phyloP scores from a whole-genome alignment of 2,797 vertebrate species.

The Phalanger gymnotis region DNA sequence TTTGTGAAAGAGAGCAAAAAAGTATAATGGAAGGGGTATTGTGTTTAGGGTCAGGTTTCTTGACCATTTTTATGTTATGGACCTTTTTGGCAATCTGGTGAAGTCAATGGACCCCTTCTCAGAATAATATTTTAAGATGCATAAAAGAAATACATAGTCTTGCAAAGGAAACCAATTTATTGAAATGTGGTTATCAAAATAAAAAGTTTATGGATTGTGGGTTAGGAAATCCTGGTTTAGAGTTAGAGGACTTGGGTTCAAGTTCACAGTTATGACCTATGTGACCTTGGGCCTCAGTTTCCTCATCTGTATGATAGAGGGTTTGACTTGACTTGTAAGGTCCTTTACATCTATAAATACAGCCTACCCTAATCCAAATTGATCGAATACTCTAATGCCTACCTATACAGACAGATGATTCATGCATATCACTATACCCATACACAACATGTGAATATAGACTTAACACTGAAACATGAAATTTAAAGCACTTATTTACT shows the following conservation, averaged over 20 bases:
- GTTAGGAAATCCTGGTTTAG: not conserved
- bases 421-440: not conserved
- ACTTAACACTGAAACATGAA: not conserved
- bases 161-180: not conserved
- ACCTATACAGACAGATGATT: not conserved
- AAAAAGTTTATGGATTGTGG: not conserved
- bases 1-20: not conserved
- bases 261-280: too few relatives aligned
- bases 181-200: not conserved
- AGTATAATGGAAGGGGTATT: not conserved
- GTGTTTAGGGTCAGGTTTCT: not conserved
- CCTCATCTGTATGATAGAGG: not conserved
- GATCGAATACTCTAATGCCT: not conserved
- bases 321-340: not conserved
- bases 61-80: not conserved
- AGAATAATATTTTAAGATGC: not conserved
- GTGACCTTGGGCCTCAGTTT: not conserved
- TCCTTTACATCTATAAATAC: not conserved
- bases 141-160: not conserved
- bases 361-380: not conserved
- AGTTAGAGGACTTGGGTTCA: not conserved
- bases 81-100: not conserved
- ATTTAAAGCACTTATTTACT: not conserved
- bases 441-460: not conserved
- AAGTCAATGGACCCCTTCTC: not conserved